Evolutionary conservation across 2,113 vertebrate genomes (phyloP), one percentile per base, ranked within the genome.

Genomic region (Chloropsis hardwickii): DNA sequence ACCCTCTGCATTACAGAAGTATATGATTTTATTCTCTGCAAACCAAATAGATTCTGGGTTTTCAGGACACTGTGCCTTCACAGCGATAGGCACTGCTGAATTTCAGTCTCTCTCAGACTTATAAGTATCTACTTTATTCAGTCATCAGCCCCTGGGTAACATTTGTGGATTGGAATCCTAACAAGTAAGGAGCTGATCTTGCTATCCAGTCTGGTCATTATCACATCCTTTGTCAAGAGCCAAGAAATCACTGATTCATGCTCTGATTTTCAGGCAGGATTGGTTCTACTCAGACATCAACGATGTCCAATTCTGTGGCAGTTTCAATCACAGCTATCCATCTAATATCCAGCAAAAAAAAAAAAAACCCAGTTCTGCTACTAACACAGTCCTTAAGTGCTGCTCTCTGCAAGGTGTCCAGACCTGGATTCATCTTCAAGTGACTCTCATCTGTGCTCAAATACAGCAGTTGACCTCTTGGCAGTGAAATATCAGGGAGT

Each of bases 221-320:
- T 95, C 96, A 88, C 93, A 86, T 94, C 93, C 79, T 97, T 97
- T 97, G 96, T 98, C 84, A 86, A 81, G 64, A 92, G 42, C 60
- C 82, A 87, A 90, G 93, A 97, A 97, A 97, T 95, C 94, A 97
- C 94, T 92, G 97, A 98, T 97, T 97, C 97, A 97, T 95, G 88
- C 95, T 97, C 95, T 96, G 97, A 98, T 98, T 98, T 98, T 96
- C 96, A 97, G 92, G 86, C 89, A 85, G 95, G 88, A 97, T 96
- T 93, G 95, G 94, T 97, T 96, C 94, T 97, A 96, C 97, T 97
- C 95, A 98, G 94, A 94, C 94, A 94, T 97, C 96, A 97, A 86
- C 24, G 90, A 97, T 95, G 95, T 74, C 89, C 96, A 97, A 90
- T 96, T 97, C 97, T 83, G 37, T 83, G 72, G 95, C 89, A 97